Base-by-base conservation (phyloP, 1,140 invertebrate genomes). In the Drosophila elegans region DNA sequence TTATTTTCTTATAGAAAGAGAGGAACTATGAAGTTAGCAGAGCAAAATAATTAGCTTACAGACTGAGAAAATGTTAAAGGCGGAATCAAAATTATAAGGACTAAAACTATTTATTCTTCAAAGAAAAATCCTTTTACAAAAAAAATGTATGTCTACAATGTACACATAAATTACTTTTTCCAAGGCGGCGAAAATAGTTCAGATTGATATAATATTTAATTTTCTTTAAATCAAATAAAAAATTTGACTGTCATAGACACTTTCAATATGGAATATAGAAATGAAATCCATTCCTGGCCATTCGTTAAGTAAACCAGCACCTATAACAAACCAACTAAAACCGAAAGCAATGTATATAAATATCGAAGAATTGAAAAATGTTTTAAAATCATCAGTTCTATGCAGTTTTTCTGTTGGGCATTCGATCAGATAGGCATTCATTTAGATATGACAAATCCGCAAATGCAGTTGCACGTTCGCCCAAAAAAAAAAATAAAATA, bases 11-110 rank as follows among this genome's bases (percentile, higher is more conserved):
- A 32, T 66, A 21, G 32, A 62, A 36, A 27, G 3, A 3, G 11
- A 29, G 44, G 9, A 48, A 6, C 6, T 41, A 46, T 42, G 36
- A 48, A 36, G 36, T 71, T 69, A 71, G 67, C 66, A 46, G 66
- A 67, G 66, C 32, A 36, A 45, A 53, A 67, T 29, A 44, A 67
- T 68, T 68, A 38, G 36, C 62, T 46, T 64, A 64, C 61, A 67
- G 66, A 69, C 66, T 69, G 62, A 53, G 21, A 45, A 67, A 69
- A 54, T 67, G 46, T 45, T 54, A 54, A 67, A 36, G 25, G 34
- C 53, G 29, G 11, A 38, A 32, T 38, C 27, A 46, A 6, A 46
- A 63, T 13, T 32, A 25, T 41, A 25, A 21, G n/a, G 9, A 13
- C 21, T 41, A 49, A 41, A 27, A 16, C 12, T 63, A 63, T 42